Evolutionary conservation across 2,888 invertebrate species (phyloP), one percentile per base, ranked within the genome.

Genomic region (Notodonta ziczac): DNA sequence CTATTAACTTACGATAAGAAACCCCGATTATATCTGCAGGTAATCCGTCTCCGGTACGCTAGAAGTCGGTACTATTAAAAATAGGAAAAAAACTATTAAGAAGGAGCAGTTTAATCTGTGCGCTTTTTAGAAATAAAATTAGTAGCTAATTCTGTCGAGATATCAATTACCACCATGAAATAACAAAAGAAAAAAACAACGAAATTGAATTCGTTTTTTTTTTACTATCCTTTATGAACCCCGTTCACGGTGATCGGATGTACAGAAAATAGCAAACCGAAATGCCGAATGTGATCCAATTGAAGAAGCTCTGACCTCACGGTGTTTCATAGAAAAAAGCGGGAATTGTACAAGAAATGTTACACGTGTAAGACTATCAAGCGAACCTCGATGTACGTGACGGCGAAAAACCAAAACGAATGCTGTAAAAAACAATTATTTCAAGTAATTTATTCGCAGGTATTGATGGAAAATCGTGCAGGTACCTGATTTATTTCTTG

Each of bases 281-380:
- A 53, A 53, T 13, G 13, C 10, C 7, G 39, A 39, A n/a, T 52
- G 52, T 52, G 32, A 32, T 32, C 39, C 39, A 4, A 7, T 14
- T 12, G 39, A n/a, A 54, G n/a, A 54, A 39, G 39, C 54, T 39
- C 32, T 52, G 32, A 54, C n/a, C 39, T 40, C 39, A n/a, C n/a
- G n/a, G 14, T 54, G 14, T 13, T 35, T 54, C 4, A 39, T 54
- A 14, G 14, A 9, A 54, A 56, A 56, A 56, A 56, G 12, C 10
- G 2, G 16, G 55, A 40, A 24, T 13, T 8, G 42, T 44, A 54
- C 12, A 56, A 24, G 56, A 44, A 16, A 44, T 16, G 2, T 5
- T 56, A 16, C 56, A 44, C 56, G 56, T 56, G 56, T 56, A 56
- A 44, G 16, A 9, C 16, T 46, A n/a, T n/a, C 46, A 5, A 46